A percentile compares a stretch with the other conserved stretches of the same genome.
Evolutionary conservation across 1,140 invertebrate genomes (phyloP).

Genomic region (Zophobas morio): DNA sequence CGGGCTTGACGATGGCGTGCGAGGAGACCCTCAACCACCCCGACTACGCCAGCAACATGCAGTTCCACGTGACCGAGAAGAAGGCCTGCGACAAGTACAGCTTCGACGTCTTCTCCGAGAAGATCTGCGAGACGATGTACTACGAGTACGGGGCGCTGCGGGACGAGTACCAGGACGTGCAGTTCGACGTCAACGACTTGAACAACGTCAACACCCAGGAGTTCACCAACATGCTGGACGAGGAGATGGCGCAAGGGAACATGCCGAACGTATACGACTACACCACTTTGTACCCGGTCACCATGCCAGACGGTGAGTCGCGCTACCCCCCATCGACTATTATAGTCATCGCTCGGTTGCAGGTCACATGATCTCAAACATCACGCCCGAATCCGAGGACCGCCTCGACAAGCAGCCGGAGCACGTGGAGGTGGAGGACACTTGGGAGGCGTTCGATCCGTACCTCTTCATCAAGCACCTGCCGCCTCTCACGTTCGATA

Average conservation of each 20-base stretch:
- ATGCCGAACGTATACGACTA: conserved; percentile 64
- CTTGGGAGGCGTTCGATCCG: conserved; percentile 89
- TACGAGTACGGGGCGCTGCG: conserved; percentile 63
- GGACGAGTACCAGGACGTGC: conserved; percentile 64
- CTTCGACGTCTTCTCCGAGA: conserved; percentile 62
- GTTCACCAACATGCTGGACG: conserved; percentile 65
- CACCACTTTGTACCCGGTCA: conserved; percentile 60
- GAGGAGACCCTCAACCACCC: conserved; percentile 59
- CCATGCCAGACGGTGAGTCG: conserved; percentile 46
- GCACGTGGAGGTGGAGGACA: conserved; percentile 73
- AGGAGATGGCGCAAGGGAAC: conserved; percentile 64
- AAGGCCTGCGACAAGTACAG: conserved; percentile 60
- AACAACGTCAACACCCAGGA: conserved; percentile 66
- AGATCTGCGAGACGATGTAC: conserved; percentile 65
- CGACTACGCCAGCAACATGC: conserved; percentile 56
- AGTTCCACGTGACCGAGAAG: conserved; percentile 59
- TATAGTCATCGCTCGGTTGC: no score
- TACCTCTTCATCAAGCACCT: conserved; percentile 94
- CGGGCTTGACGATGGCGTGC: conserved; percentile 63
- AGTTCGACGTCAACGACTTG: conserved; percentile 64
- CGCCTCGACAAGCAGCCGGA: conserved; percentile 69
- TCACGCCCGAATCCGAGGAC: conserved; percentile 67
- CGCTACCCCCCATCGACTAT: no score
- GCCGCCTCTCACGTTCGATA: conserved; percentile 89
- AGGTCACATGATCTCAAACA: conserved; percentile 59